These are phyloP conservation scores for Crioceris asparagi DNA, from an alignment of 2,888 invertebrate species.

Conservation along the genomic window DNA sequence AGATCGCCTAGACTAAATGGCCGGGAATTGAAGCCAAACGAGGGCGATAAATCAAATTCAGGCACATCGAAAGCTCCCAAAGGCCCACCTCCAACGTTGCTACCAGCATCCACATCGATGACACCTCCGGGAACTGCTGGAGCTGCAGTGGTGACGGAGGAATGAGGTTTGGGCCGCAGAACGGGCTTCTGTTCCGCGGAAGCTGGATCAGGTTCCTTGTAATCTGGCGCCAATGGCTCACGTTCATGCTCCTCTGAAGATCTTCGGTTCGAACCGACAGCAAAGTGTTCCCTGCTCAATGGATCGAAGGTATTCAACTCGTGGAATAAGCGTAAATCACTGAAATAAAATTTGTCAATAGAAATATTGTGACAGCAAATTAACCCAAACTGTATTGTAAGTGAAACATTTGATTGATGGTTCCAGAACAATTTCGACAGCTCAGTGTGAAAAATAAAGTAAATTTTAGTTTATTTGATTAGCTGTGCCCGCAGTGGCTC, in stretches of 20 bases:
- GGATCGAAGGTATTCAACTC: slow-evolving; percentile 12
- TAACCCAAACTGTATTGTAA: not conserved
- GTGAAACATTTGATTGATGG: too few species aligned
- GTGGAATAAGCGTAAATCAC: slow-evolving; percentile 15
- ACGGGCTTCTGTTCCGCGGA: slow-evolving; percentile 24
- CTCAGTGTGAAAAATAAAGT: too few species aligned
- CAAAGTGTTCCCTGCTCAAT: slow-evolving; percentile 11
- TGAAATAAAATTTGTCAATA: slow-evolving; percentile 11
- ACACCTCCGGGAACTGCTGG: slow-evolving; percentile 20
- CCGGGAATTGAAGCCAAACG: slow-evolving; percentile 9
- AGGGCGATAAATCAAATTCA: slow-evolving; percentile 10
- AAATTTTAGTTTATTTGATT: too few species aligned
- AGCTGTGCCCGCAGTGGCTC: too few species aligned
- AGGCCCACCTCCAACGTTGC: slow-evolving; percentile 15
- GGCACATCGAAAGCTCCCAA: slow-evolving; percentile 13
- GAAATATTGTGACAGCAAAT: too few species aligned
- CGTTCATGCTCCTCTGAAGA: slow-evolving; percentile 20
- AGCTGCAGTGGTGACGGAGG: not conserved
- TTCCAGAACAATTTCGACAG: too few species aligned
- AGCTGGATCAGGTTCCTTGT: slow-evolving; percentile 25
- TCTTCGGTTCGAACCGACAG: slow-evolving; percentile 15
- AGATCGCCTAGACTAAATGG: slow-evolving; percentile 15
- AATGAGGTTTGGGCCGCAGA: slow-evolving; percentile 20
- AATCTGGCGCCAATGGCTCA: slow-evolving; percentile 31
- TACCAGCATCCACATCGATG: slow-evolving; percentile 27